Conservation (phyloP, 2,113 vertebrate genomes). For the Alouatta palliata region DNA sequence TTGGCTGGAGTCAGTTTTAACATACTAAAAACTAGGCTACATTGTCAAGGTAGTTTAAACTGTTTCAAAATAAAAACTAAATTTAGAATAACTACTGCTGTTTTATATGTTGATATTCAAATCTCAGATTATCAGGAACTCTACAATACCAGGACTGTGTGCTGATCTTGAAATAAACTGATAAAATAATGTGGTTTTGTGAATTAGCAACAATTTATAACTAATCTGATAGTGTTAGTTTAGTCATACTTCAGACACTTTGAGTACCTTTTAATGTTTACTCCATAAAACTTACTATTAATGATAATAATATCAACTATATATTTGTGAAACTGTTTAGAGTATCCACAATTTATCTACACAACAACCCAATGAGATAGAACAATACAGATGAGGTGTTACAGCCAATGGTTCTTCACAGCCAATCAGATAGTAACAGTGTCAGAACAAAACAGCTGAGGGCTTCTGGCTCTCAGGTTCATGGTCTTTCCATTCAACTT, state of each 20-base stretch:
- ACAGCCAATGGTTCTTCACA: not conserved
- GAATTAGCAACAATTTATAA: slow-evolving; percentile 1
- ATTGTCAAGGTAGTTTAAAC: not conserved
- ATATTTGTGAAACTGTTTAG: not conserved
- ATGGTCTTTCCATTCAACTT: not conserved
- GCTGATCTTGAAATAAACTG: not conserved
- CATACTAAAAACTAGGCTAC: not conserved
- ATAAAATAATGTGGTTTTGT: not conserved
- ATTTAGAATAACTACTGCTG: not conserved
- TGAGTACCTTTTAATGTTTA: not conserved
- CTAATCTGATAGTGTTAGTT: not conserved
- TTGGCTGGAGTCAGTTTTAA: slow-evolving; percentile 4
- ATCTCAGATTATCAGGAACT: not conserved
- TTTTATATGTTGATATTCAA: not conserved
- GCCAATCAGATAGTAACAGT: not conserved
- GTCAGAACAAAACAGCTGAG: not conserved
- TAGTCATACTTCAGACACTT: not conserved
- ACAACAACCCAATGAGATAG: not conserved
- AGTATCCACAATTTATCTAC: not conserved
- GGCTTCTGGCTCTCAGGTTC: not conserved
- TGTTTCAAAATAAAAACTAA: slow-evolving; percentile 31
- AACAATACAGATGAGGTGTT: not conserved
- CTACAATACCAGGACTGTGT: not conserved
- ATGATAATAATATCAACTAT: not conserved
- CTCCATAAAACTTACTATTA: not conserved